phyloP scores from a whole-genome alignment of 2,113 vertebrate genomes.

The Pavo muticus region DNA sequence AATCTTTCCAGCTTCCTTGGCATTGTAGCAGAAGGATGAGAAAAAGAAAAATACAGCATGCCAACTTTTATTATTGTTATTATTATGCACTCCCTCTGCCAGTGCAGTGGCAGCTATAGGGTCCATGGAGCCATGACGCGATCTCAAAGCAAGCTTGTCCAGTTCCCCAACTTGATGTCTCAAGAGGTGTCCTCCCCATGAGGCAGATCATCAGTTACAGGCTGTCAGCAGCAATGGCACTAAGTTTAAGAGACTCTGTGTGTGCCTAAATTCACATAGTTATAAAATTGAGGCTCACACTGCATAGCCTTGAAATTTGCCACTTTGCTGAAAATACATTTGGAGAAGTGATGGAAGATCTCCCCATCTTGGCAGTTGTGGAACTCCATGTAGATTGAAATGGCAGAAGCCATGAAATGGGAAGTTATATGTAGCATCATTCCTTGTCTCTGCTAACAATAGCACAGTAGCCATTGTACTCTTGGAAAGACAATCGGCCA shows the following conservation, averaged over 20 bases:
- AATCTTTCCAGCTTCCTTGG: not conserved
- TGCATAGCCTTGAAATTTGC: not conserved
- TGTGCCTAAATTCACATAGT: rapidly evolving
- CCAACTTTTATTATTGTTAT: not conserved
- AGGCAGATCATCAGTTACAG: not conserved
- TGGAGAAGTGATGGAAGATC: not conserved
- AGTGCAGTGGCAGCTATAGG: not conserved
- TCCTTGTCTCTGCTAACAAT: not conserved
- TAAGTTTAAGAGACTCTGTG: not conserved
- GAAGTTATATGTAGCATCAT: not conserved
- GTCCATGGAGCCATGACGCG: rapidly evolving
- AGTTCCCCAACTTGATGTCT: not conserved
- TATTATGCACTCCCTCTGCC: not conserved
- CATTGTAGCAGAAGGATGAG: not conserved
- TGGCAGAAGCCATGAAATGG: not conserved
- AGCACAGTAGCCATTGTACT: not conserved
- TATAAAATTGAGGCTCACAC: not conserved
- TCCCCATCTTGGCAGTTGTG: rapidly evolving
- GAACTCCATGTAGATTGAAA: rapidly evolving
- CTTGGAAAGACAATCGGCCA: not conserved
- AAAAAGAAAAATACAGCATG: not conserved
- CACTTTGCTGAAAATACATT: not conserved
- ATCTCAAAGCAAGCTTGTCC: not conserved
- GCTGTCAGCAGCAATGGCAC: not conserved
- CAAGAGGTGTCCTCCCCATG: rapidly evolving